These are phyloP conservation scores for Nysson spinosus DNA, from an alignment of 2,888 invertebrate genomes.

Conservation along the genomic window DNA sequence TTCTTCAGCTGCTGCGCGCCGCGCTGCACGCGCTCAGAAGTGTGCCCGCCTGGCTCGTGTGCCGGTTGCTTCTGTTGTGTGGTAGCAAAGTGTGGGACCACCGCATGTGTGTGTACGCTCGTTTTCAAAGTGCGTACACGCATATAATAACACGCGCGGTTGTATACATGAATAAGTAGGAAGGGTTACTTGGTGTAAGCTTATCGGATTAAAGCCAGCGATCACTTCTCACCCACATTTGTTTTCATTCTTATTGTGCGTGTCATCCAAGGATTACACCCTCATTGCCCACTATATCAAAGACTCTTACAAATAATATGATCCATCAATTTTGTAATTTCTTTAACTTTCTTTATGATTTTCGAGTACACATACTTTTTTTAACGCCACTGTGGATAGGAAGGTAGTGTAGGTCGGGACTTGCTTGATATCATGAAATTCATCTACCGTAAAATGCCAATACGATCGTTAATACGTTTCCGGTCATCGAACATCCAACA, in stretches of 20 bases:
- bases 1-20: constrained; percentile 52
- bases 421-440: not conserved
- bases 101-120: constrained; percentile 27
- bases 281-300: too few relatives aligned
- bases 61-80: constrained; percentile 40
- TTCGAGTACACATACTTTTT: too few relatives aligned
- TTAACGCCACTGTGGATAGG: too few relatives aligned
- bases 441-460: constrained; percentile 8
- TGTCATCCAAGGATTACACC: too few relatives aligned
- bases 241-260: too few relatives aligned
- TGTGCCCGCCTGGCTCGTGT: constrained; percentile 46
- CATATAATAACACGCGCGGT: constrained; percentile 5
- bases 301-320: too few relatives aligned
- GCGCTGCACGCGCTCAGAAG: constrained; percentile 55
- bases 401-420: not conserved
- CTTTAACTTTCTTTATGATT: too few relatives aligned
- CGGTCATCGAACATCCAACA: too few relatives aligned
- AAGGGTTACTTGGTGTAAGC: not conserved
- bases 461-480: not conserved
- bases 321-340: too few relatives aligned
- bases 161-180: not conserved
- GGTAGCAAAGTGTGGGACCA: constrained; percentile 49
- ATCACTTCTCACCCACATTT: too few relatives aligned
- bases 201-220: not conserved
- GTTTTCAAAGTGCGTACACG: constrained; percentile 11